Evolutionary conservation across 2,888 invertebrate genomes (phyloP).

Genomic region (Phalera bucephala): DNA sequence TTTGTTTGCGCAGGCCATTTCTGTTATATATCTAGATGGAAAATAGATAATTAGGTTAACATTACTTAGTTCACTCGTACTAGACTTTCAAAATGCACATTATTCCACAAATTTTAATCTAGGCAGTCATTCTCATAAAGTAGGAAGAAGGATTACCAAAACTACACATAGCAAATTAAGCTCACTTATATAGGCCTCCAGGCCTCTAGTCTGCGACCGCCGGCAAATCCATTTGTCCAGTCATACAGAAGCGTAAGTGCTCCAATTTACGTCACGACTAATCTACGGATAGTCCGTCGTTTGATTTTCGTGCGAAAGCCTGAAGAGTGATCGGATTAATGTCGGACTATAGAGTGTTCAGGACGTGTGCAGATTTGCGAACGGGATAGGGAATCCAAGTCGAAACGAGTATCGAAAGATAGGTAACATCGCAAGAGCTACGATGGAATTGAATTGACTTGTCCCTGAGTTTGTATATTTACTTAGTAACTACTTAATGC

Average conservation of each 20-base stretch:
- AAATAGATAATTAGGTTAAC: too few species aligned
- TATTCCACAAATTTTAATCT: too few species aligned
- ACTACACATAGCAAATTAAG: neutral
- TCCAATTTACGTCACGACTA: constrained; percentile 52
- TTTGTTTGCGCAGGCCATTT: too few species aligned
- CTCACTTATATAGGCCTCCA: neutral
- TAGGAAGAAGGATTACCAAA: neutral
- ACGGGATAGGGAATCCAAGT: neutral
- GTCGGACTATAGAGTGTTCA: constrained; percentile 10
- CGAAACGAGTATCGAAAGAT: neutral
- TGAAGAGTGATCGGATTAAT: constrained; percentile 58
- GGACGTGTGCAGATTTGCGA: constrained; percentile 1
- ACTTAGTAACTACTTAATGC: too few species aligned
- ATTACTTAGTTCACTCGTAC: too few species aligned
- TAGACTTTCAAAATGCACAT: too few species aligned
- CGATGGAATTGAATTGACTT: neutral
- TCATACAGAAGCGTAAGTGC: constrained; percentile 47
- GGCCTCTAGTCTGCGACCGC: constrained; percentile 4
- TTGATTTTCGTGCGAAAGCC: constrained; percentile 46
- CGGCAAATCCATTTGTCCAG: constrained; percentile 37
- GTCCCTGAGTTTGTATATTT: too few species aligned
- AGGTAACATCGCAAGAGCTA: neutral
- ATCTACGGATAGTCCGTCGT: constrained; percentile 45
- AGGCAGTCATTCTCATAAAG: too few species aligned
- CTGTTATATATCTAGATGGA: too few species aligned